These are phyloP conservation scores for Grammomys dolichurus DNA, from an alignment of 2,113 vertebrate species.

Conservation along the genomic window DNA sequence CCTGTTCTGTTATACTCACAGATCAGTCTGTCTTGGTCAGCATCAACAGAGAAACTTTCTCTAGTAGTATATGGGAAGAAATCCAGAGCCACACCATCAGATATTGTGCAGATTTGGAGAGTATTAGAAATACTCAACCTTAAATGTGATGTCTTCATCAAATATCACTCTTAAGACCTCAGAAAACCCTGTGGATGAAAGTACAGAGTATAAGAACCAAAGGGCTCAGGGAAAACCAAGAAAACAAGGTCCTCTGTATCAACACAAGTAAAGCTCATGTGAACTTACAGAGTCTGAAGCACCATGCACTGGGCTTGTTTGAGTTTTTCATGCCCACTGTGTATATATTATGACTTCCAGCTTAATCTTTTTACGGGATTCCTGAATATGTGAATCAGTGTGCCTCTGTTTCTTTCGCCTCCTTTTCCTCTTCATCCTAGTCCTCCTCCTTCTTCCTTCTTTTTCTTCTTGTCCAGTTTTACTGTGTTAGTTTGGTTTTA, in stretches of 20 bases:
- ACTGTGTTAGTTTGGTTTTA: background rate
- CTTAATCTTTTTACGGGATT: background rate
- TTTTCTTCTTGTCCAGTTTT: background rate
- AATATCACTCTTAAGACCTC: background rate
- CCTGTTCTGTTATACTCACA: background rate
- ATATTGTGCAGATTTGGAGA: no score
- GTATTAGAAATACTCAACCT: background rate
- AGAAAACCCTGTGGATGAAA: background rate
- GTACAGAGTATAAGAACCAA: background rate
- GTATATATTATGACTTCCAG: background rate
- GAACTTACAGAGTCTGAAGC: no score
- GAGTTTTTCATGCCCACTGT: no score
- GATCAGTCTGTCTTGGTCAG: no score
- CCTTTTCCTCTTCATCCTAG: background rate
- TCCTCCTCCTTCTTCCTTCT: background rate
- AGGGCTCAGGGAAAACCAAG: background rate
- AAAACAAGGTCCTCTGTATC: background rate
- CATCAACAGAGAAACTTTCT: no score
- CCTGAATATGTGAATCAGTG: background rate
- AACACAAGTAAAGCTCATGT: background rate
- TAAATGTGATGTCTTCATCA: background rate
- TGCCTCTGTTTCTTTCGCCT: background rate
- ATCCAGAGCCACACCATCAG: background rate
- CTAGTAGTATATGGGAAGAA: background rate
- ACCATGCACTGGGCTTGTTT: no score